phyloP scores from a whole-genome alignment of 2,113 vertebrate genomes.

The Oreochromis spilurus region DNA sequence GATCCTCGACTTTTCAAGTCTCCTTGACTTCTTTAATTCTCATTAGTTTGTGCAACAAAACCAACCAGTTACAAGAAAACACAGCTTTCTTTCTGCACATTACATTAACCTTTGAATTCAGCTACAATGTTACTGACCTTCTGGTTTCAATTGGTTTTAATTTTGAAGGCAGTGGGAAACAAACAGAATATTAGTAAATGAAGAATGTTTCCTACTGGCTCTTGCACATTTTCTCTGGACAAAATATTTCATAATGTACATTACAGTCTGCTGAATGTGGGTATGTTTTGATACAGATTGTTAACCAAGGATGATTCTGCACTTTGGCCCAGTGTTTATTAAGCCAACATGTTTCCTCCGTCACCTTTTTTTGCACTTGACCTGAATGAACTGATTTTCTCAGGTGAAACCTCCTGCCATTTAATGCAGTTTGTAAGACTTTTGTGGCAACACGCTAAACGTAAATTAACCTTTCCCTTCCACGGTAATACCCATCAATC shows the following conservation, averaged over 20 bases:
- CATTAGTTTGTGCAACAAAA: neutral
- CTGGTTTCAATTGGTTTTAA: neutral
- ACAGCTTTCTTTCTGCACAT: neutral
- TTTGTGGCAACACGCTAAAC: neutral
- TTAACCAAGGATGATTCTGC: neutral
- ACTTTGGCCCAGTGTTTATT: neutral
- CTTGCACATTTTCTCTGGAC: neutral
- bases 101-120: neutral
- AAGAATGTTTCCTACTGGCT: neutral
- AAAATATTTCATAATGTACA: neutral
- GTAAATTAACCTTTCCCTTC: neutral
- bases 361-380: neutral
- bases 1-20: neutral
- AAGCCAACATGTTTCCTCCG: neutral
- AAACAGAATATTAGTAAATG: neutral
- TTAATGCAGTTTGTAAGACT: neutral
- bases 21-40: neutral
- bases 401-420: neutral
- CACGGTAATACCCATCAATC: neutral
- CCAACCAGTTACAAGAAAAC: neutral
- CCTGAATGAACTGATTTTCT: neutral
- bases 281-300: neutral
- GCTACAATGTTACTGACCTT: neutral
- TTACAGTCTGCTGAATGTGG: neutral
- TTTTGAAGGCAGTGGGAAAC: neutral